Conservation (phyloP, 2,113 vertebrate species). For the Gymnogyps californianus region DNA sequence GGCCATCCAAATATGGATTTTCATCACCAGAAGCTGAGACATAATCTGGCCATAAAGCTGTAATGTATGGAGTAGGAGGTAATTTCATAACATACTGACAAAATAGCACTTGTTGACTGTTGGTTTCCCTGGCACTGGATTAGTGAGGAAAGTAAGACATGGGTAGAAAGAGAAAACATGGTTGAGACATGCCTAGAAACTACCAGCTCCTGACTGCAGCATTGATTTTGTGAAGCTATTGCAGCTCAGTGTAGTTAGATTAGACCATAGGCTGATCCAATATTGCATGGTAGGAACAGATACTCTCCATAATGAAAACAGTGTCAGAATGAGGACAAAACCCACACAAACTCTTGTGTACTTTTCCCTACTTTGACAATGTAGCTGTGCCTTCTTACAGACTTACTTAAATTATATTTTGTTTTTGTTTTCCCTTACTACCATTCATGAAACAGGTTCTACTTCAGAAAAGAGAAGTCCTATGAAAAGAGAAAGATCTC, state of each 20-base stretch:
- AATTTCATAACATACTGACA: not conserved
- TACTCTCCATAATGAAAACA: not conserved
- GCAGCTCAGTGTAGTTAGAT: not conserved
- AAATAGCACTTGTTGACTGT: not conserved
- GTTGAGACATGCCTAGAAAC: not conserved
- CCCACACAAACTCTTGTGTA: not conserved
- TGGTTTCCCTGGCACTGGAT: not conserved
- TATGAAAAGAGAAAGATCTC: constrained; percentile 66
- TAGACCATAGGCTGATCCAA: not conserved
- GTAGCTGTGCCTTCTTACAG: not conserved
- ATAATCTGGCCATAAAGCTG: not conserved
- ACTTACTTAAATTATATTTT: not conserved
- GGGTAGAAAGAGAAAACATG: not conserved
- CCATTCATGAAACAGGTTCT: constrained; percentile 52
- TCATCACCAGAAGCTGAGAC: not conserved
- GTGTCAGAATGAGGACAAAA: not conserved
- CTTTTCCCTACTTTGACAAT: not conserved
- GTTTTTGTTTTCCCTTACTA: not conserved
- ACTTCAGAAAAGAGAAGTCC: constrained; percentile 72
- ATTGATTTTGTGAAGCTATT: not conserved
- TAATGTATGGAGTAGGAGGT: not conserved
- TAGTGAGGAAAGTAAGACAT: not conserved
- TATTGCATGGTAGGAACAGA: not conserved
- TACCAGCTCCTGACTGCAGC: not conserved
- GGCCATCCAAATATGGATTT: not conserved